phyloP scores from a whole-genome alignment of 2,797 vertebrate genomes.

The Alauda arvensis region DNA sequence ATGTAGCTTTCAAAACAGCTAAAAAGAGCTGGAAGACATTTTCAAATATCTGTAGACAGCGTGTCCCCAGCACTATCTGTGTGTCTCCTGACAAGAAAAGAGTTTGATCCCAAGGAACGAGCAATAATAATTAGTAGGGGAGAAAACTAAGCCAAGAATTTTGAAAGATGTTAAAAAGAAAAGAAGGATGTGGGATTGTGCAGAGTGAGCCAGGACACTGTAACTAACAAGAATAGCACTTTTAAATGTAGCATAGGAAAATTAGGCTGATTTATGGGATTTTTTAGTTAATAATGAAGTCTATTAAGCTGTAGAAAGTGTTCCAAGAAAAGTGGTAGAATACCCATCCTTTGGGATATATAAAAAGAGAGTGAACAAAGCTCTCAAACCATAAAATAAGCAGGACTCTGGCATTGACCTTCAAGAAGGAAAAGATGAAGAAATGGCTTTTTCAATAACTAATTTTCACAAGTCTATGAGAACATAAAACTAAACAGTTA shows the following conservation, averaged over 20 bases:
- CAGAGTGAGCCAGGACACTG: background rate
- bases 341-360: slow-evolving; percentile 40
- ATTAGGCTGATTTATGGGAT: slow-evolving; percentile 18
- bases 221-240: slow-evolving; percentile 22
- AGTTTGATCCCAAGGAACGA: background rate
- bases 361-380: slow-evolving; percentile 44
- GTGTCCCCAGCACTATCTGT: background rate
- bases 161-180: background rate
- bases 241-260: slow-evolving; percentile 41
- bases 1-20: background rate
- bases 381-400: slow-evolving; percentile 30
- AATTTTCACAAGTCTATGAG: slow-evolving; percentile 4
- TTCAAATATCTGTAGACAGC: background rate
- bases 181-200: slow-evolving; percentile 15
- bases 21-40: background rate
- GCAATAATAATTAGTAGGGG: background rate
- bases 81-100: background rate
- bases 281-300: slow-evolving; percentile 30
- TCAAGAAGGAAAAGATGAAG: slow-evolving; percentile 38
- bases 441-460: slow-evolving; percentile 38
- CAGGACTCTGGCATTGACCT: background rate
- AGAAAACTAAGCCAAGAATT: background rate
- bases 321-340: slow-evolving; percentile 47
- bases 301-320: slow-evolving; percentile 5
- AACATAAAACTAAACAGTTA: slow-evolving; percentile 26